Base-by-base conservation (phyloP, 2,888 invertebrate genomes). In the Bellardia bayeri region DNA sequence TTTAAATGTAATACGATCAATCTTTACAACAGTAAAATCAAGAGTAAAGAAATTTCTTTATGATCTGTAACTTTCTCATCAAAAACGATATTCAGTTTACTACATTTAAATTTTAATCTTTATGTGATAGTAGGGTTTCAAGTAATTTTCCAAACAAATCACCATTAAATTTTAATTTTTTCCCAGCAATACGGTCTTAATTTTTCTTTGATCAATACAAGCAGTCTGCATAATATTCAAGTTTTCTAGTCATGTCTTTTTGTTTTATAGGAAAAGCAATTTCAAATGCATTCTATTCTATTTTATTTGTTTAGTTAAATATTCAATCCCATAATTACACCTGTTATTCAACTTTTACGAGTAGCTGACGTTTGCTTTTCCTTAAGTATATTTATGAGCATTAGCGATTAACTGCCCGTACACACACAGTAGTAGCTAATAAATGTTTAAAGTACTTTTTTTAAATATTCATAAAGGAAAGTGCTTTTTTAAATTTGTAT, bases 391-490 rank as follows among this genome's bases (percentile, higher is more conserved):
- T 82, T 69, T 64, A 54, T 45, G 30, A 83, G 16, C 71, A 40
- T 49, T 54, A 61, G 37, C 51, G 37, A 72, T 11, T 54, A 63
- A 42, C n/a, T 76, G 51, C 37, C 54, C 30, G 61, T 76, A 30
- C 64, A 83, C 66, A 30, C 64, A 83, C 66, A 85, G 69, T 69
- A 79, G 78, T 42, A 16, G 37, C 54, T 54, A 69, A 61, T 82
- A 74, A 56, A 7, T 33, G 3, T 30, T 82, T 37, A 49, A 76
- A 76, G 58, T n/a, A 69, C 1, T 61, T 83, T 68, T 16, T 37
- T 81, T 80, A 76, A 72, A 45, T 72, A 87, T 83, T 83, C 61
- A 76, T 83, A 72, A 56, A 76, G 45, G 83, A 71, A 61, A 86
- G 76, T 75, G 75, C 56, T 83, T 83, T 69, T 82, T 69, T 56